These are phyloP conservation scores for Harpegnathos saltator DNA, from an alignment of 1,140 invertebrate species.

Conservation along the genomic window DNA sequence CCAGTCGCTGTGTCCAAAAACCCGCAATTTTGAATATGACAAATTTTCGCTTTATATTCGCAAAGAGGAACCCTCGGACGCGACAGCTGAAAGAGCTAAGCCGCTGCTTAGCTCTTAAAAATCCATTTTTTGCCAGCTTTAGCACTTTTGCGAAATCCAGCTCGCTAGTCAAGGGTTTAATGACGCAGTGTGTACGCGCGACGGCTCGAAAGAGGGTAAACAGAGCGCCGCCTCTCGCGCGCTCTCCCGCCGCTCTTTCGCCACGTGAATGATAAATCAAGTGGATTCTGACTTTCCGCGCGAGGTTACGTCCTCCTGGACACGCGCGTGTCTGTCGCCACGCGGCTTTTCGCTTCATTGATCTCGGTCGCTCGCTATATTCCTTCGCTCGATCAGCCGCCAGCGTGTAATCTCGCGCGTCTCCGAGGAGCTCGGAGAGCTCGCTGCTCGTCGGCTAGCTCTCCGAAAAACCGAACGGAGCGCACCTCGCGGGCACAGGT, in stretches of 20 bases:
- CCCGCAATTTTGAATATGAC: too few species aligned
- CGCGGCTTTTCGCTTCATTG: background rate
- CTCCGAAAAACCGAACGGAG: background rate
- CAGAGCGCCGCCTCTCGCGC: background rate
- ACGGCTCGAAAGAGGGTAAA: constrained; percentile 37
- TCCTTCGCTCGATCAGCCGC: background rate
- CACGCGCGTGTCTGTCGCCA: background rate
- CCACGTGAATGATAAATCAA: constrained; percentile 30
- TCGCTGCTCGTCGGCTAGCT: background rate
- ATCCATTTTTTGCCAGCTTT: too few species aligned
- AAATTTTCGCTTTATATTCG: too few species aligned
- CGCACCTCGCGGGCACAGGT: background rate
- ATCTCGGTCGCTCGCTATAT: constrained; percentile 28
- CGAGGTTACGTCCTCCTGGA: background rate
- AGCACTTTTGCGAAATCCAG: too few species aligned
- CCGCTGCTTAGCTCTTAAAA: too few species aligned
- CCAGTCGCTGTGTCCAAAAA: too few species aligned
- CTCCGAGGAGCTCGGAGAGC: background rate
- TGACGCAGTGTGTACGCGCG: too few species aligned
- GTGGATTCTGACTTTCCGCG: constrained; percentile 19
- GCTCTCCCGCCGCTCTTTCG: background rate
- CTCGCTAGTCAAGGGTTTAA: too few species aligned
- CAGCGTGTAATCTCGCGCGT: too few species aligned
- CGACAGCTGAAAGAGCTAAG: too few species aligned
- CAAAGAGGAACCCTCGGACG: too few species aligned